Percentiles rank a stretch among this genome's conserved stretches.
These are phyloP conservation scores for Gymnocheta viridis DNA, from an alignment of 2,888 invertebrate genomes.

Conservation along the genomic window DNA sequence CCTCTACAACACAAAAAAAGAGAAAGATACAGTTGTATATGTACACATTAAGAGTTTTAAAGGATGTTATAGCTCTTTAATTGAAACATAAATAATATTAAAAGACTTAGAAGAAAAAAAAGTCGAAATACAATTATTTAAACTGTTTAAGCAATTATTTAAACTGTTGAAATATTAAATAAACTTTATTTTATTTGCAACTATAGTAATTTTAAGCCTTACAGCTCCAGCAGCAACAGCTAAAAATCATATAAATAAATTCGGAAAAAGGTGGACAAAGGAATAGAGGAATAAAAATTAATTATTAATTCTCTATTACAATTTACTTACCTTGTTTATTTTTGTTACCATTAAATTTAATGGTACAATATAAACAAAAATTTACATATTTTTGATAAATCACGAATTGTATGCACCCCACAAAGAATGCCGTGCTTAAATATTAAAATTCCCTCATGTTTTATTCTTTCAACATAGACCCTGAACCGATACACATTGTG, in stretches of 20 bases:
- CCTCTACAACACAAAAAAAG: slow-evolving; percentile 20
- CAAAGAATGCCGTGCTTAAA: neutral
- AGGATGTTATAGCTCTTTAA: slow-evolving; percentile 19
- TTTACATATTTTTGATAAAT: neutral
- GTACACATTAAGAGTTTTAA: slow-evolving; percentile 18
- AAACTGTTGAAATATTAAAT: no score
- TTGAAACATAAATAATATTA: slow-evolving; percentile 8
- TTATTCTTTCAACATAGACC: neutral
- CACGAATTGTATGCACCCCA: neutral
- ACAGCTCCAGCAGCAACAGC: neutral
- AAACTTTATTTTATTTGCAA: no score
- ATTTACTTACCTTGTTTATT: no score
- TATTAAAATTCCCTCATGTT: neutral
- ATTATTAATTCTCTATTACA: no score
- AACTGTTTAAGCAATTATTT: neutral
- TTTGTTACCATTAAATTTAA: neutral
- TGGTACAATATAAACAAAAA: neutral
- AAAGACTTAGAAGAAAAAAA: neutral
- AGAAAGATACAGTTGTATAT: neutral
- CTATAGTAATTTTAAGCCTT: neutral
- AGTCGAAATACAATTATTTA: neutral
- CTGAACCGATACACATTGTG: neutral
- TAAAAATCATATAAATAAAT: neutral
- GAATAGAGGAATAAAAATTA: no score
- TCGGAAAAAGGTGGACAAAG: no score